phyloP scores from a whole-genome alignment of 2,888 invertebrate genomes.

The Brachylomia viminalis region DNA sequence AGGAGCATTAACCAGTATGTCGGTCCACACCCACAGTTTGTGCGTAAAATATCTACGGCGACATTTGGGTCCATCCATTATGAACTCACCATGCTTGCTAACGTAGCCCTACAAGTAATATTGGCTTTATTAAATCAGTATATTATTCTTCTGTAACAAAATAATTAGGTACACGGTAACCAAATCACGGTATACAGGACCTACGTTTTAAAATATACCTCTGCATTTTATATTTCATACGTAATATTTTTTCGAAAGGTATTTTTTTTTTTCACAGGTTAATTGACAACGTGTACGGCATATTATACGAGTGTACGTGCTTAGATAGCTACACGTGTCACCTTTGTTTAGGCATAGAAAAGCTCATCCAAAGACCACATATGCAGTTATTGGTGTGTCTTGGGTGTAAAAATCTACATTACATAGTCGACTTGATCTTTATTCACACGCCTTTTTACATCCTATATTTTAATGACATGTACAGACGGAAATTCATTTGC shows the following conservation, averaged over 20 bases:
- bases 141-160: not conserved
- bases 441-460: not conserved
- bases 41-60: slow-evolving; percentile 81
- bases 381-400: not conserved
- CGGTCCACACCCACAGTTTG: slow-evolving; percentile 79
- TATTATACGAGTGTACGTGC: not conserved
- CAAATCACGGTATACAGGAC: too few species aligned
- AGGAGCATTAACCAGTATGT: slow-evolving; percentile 81
- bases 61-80: slow-evolving; percentile 78
- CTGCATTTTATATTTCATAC: not conserved
- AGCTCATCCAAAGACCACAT: not conserved
- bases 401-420: not conserved
- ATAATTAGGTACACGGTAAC: not conserved
- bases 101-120: slow-evolving; percentile 78
- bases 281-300: not conserved
- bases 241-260: not conserved
- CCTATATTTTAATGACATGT: not conserved
- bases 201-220: not conserved
- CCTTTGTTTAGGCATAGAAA: not conserved
- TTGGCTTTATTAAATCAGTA: slow-evolving; percentile 6
- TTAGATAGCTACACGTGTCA: not conserved
- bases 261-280: not conserved
- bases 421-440: not conserved
- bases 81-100: slow-evolving; percentile 81
- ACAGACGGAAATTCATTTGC: not conserved